Conservation (phyloP, 2,113 vertebrate species). For the Carassius gibelio region DNA sequence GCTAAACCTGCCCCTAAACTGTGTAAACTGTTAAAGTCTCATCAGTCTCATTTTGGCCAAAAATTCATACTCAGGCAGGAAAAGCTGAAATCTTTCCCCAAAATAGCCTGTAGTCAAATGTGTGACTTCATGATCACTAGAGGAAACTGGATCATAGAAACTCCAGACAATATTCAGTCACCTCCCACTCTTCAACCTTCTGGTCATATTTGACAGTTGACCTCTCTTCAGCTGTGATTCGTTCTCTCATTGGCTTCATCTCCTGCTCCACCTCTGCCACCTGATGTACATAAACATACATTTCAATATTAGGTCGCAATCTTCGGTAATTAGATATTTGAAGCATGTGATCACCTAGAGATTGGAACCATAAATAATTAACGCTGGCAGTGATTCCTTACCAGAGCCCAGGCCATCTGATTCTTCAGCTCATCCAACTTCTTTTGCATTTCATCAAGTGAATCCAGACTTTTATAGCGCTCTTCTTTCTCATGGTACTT, state of each 20-base stretch:
- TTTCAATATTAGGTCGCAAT: background rate
- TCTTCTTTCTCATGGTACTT: conserved; percentile 85
- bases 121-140: background rate
- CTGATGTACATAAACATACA: conserved; percentile 65
- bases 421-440: conserved; percentile 84
- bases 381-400: conserved; percentile 48
- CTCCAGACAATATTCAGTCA: conserved; percentile 56
- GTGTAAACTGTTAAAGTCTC: background rate
- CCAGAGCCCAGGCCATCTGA: conserved; percentile 95
- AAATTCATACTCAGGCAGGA: background rate
- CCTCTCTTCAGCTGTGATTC: conserved; percentile 75
- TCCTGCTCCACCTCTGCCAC: conserved; percentile 86
- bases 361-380: background rate
- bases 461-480: conserved; percentile 81
- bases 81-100: background rate
- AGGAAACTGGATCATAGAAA: background rate
- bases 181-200: conserved; percentile 89
- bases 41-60: background rate
- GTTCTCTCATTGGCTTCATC: conserved; percentile 76
- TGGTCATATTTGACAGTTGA: conserved; percentile 81
- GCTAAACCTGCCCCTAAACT: background rate
- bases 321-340: background rate
- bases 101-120: background rate
- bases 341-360: background rate
- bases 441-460: conserved; percentile 84